phyloP scores from a whole-genome alignment of 1,140 invertebrate species.

The Drosophila athabasca region DNA sequence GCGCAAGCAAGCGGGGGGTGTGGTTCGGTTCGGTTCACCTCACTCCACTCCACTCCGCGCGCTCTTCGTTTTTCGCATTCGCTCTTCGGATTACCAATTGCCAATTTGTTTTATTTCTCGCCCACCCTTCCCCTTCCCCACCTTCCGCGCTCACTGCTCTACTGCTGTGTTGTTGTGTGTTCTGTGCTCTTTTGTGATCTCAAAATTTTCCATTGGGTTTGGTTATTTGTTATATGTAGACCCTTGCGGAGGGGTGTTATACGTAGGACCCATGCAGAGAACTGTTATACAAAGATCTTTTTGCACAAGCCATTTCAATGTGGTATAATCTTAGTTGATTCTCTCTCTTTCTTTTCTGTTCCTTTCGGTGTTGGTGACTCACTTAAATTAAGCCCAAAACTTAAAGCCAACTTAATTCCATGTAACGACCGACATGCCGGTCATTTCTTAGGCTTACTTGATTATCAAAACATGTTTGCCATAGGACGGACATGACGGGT shows the following conservation, averaged over 20 bases:
- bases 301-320: too few relatives aligned
- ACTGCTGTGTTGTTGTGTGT: too few relatives aligned
- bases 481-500: constrained; percentile 4
- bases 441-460: constrained; percentile 33
- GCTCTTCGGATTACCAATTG: constrained; percentile 72
- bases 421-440: constrained; percentile 11
- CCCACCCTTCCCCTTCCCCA: neutral
- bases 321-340: too few relatives aligned
- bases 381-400: constrained; percentile 2
- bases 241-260: too few relatives aligned
- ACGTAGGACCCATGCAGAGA: too few relatives aligned
- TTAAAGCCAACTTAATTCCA: constrained; percentile 19
- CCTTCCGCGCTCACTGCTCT: neutral
- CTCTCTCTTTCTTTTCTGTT: neutral
- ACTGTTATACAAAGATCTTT: too few relatives aligned
- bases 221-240: neutral
- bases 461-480: constrained; percentile 28
- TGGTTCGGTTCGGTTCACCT: constrained; percentile 23
- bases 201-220: constrained; percentile 65
- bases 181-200: constrained; percentile 18
- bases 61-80: constrained; percentile 68
- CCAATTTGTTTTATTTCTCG: constrained; percentile 49
- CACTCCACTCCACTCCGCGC: neutral
- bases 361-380: constrained; percentile 20
- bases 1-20: constrained; percentile 48